Percentiles rank a stretch among this genome's conserved stretches.
Evolutionary conservation across 2,113 vertebrate genomes (phyloP).

Genomic region (Cyphomyrus discorhynchus): DNA sequence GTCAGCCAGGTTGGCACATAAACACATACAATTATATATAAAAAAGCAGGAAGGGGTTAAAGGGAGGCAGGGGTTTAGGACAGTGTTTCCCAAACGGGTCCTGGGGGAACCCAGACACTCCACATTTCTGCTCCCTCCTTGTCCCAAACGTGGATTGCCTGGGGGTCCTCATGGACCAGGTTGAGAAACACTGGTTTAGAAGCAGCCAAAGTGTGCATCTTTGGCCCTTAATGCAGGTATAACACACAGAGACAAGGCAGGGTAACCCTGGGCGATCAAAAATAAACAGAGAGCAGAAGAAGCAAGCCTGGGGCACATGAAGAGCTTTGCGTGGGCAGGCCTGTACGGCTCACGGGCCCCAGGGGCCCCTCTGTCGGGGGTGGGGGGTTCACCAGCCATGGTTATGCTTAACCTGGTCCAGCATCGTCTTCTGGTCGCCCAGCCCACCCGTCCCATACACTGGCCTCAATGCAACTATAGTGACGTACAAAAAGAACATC

Average conservation of each 20-base stretch:
- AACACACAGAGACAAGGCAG: slow-evolving; percentile 20
- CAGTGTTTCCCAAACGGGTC: not conserved
- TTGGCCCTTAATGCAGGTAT: not conserved
- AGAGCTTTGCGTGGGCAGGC: slow-evolving; percentile 93
- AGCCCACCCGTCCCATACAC: not conserved
- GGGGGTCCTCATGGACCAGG: not conserved
- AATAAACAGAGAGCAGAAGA: slow-evolving; percentile 40
- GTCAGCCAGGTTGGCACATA: slow-evolving; percentile 27
- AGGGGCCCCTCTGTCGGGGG: not conserved
- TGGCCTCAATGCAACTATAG: not conserved
- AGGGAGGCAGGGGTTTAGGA: slow-evolving; percentile 3
- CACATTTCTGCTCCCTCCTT: not conserved
- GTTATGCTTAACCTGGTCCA: slow-evolving; percentile 39
- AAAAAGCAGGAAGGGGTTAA: slow-evolving; percentile 48
- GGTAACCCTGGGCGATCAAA: slow-evolving; percentile 12
- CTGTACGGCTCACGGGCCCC: slow-evolving; percentile 73
- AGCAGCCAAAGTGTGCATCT: slow-evolving; percentile 26
- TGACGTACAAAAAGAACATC: not conserved
- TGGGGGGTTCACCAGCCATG: slow-evolving; percentile 45
- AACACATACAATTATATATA: slow-evolving; percentile 30
- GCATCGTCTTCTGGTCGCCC: not conserved
- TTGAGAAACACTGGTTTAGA: not conserved
- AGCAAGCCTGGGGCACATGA: slow-evolving; percentile 65
- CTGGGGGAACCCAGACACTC: not conserved
- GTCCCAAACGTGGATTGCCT: not conserved